Evolutionary conservation across 2,888 invertebrate genomes (phyloP).

Genomic region (Oligia strigilis): DNA sequence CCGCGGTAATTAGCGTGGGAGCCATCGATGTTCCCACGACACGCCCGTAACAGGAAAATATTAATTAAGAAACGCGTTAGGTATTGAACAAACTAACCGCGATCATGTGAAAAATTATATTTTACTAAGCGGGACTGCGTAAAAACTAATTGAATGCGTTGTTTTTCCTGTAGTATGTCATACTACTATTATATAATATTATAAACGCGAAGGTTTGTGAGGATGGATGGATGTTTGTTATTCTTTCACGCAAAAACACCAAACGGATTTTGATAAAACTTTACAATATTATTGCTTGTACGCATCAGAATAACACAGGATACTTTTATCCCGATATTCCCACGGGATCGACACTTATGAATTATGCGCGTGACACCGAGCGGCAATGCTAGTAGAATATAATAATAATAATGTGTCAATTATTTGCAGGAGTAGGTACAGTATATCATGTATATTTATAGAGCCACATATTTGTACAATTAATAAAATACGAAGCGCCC

Average conservation of each 20-base stretch:
- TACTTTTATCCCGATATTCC: neutral
- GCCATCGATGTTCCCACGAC: slow-evolving; percentile 83
- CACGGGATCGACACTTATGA: neutral
- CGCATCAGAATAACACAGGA: neutral
- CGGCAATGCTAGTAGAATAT: neutral
- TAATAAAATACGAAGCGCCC: slow-evolving; percentile 37
- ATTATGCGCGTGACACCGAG: neutral
- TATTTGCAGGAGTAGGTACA: slow-evolving; percentile 15
- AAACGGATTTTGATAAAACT: neutral
- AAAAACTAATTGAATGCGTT: slow-evolving; percentile 26
- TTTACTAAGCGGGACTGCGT: slow-evolving; percentile 39
- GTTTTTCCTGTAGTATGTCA: slow-evolving; percentile 31
- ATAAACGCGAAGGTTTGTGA: neutral
- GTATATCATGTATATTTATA: slow-evolving; percentile 5
- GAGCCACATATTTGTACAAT: slow-evolving; percentile 20
- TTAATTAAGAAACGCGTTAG: slow-evolving; percentile 77
- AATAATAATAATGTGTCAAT: slow-evolving; percentile 2
- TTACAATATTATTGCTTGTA: neutral
- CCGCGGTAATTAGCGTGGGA: slow-evolving; percentile 86
- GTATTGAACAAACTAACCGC: slow-evolving; percentile 67
- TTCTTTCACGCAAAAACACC: neutral
- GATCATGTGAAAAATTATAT: slow-evolving; percentile 58
- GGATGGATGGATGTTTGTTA: neutral
- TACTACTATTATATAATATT: neutral
- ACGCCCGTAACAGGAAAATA: slow-evolving; percentile 81